These are phyloP conservation scores for Pseudomyrmex concolor DNA, from an alignment of 1,140 invertebrate genomes.

Conservation along the genomic window DNA sequence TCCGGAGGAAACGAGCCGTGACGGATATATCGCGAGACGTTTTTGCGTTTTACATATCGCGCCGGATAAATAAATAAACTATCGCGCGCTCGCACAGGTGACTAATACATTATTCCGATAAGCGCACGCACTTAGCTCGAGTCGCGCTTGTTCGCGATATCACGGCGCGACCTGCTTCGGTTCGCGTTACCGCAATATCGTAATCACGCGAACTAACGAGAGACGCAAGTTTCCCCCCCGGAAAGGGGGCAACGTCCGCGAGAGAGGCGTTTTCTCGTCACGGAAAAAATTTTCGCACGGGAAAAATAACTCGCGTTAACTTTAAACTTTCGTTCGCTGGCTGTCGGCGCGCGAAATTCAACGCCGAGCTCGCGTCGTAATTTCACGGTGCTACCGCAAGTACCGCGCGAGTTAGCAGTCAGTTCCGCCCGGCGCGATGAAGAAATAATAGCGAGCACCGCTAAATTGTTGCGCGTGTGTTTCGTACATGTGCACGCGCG, in stretches of 20 bases:
- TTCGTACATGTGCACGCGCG: too few relatives aligned
- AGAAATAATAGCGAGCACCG: constrained; percentile 26
- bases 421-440: constrained; percentile 16
- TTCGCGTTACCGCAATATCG: not conserved
- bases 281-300: not conserved
- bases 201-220: constrained; percentile 42
- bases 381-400: constrained; percentile 13
- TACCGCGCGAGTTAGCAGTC: constrained; percentile 3
- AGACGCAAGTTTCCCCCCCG: constrained; percentile 37
- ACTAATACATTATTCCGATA: constrained; percentile 30
- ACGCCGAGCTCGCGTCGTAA: constrained; percentile 1
- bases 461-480: constrained; percentile 4
- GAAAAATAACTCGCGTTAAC: constrained; percentile 17
- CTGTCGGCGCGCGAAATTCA: constrained; percentile 3
- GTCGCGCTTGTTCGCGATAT: constrained; percentile 24
- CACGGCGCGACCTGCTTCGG: not conserved
- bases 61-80: constrained; percentile 9
- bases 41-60: not conserved
- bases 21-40: constrained; percentile 33
- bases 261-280: not conserved
- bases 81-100: constrained; percentile 10
- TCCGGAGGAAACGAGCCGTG: constrained; percentile 60
- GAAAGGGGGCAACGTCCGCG: constrained; percentile 11
- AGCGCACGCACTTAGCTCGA: not conserved
- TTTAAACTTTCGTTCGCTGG: not conserved